phyloP scores from a whole-genome alignment of 2,113 vertebrate species.

The Platanista minor region DNA sequence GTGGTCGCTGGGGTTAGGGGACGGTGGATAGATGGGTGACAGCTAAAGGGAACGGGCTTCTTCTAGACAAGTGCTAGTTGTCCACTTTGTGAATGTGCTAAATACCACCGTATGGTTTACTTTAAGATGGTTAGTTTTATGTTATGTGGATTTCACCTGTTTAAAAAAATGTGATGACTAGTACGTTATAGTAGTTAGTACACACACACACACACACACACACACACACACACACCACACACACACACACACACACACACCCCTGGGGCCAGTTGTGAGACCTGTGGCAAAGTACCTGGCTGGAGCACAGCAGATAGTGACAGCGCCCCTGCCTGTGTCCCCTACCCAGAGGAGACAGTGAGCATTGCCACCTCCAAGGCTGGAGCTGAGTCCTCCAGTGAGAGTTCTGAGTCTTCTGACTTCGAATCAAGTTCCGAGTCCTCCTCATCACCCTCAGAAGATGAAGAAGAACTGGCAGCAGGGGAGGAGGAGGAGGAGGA shows the following conservation, averaged over 20 bases:
- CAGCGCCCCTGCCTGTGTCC: not conserved
- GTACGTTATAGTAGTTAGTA: no score
- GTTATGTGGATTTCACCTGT: not conserved
- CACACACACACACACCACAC: not conserved
- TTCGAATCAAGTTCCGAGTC: constrained; percentile 91
- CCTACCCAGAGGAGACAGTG: constrained; percentile 77
- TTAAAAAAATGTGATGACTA: not conserved
- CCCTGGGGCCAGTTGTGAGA: not conserved
- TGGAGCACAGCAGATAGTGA: accelerated
- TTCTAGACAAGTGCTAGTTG: not conserved
- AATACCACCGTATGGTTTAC: accelerated
- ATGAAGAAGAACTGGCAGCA: constrained; percentile 71
- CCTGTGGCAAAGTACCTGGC: accelerated
- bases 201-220: accelerated
- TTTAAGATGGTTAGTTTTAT: not conserved
- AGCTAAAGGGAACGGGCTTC: accelerated
- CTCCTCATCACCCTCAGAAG: constrained; percentile 82
- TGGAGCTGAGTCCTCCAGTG: constrained; percentile 85
- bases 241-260: accelerated
- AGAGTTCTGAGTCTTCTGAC: constrained; percentile 89
- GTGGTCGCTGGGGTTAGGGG: no score
- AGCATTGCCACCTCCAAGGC: constrained; percentile 86
- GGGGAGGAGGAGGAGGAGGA: constrained; percentile 64
- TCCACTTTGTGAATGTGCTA: accelerated
- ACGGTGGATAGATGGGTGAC: accelerated